Conservation (phyloP, 2,888 invertebrate species). For the Belgica antarctica region DNA sequence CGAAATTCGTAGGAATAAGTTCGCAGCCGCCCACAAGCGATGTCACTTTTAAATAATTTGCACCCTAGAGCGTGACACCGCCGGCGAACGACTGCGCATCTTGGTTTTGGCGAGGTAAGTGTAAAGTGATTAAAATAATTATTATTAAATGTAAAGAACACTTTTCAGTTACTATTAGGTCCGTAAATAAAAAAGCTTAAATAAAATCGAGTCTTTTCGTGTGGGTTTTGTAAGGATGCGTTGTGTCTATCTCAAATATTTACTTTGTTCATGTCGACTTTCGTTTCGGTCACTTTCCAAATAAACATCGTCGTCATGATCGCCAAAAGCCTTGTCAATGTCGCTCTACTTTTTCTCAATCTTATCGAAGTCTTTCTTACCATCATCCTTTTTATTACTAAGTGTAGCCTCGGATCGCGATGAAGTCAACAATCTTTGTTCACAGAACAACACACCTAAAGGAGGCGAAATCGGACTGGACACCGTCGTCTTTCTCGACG, state of each 20-base stretch:
- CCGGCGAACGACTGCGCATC: not conserved
- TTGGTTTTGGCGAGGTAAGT: not conserved
- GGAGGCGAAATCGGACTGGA: conserved; percentile 48
- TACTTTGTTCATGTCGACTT: not conserved
- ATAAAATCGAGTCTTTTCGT: conserved; percentile 42
- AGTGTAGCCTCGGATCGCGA: conserved; percentile 53
- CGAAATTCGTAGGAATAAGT: too few relatives aligned
- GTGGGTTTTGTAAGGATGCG: conserved; percentile 19
- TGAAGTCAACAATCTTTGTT: conserved; percentile 52
- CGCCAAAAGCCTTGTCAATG: too few relatives aligned
- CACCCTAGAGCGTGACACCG: too few relatives aligned
- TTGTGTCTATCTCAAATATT: conserved; percentile 1
- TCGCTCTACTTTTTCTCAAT: not conserved
- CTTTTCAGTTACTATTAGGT: not conserved
- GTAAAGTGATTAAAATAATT: conserved; percentile 11
- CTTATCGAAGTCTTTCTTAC: not conserved
- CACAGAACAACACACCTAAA: conserved; percentile 50
- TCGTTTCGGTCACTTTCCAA: too few relatives aligned
- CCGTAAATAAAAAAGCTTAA: not conserved
- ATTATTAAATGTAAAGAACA: not conserved
- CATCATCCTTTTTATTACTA: conserved; percentile 2
- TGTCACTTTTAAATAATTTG: too few relatives aligned
- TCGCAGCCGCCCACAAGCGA: too few relatives aligned
- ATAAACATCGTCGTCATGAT: not conserved
- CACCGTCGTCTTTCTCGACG: conserved; percentile 51